These are phyloP conservation scores for Nephotettix cincticeps DNA, from an alignment of 1,140 invertebrate genomes.

Conservation along the genomic window DNA sequence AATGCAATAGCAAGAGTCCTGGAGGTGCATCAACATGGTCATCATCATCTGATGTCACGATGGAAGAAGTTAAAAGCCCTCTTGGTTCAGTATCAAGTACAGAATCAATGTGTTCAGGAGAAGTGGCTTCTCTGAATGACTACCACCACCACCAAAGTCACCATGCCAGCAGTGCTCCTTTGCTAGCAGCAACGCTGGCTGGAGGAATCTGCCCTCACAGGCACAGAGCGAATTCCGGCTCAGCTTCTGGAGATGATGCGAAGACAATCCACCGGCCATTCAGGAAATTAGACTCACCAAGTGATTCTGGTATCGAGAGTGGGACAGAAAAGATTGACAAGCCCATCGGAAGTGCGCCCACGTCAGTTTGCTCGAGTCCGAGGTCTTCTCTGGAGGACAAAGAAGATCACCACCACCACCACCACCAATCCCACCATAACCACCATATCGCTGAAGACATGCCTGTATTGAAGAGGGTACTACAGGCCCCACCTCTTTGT, in stretches of 20 bases:
- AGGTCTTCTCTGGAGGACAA: constrained; percentile 82
- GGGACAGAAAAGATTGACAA: constrained; percentile 84
- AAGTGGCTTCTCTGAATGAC: constrained; percentile 60
- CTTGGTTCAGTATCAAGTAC: constrained; percentile 83
- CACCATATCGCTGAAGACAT: constrained; percentile 76
- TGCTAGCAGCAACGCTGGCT: constrained; percentile 74
- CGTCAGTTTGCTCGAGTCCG: constrained; percentile 81
- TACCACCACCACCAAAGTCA: constrained; percentile 45
- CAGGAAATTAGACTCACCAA: constrained; percentile 83
- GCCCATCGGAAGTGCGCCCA: constrained; percentile 65
- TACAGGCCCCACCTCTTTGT: constrained; percentile 87
- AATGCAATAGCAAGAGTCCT: constrained; percentile 53
- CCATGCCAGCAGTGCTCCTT: constrained; percentile 62
- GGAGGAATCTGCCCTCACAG: constrained; percentile 62
- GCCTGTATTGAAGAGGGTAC: constrained; percentile 87
- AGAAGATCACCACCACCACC: constrained; percentile 60
- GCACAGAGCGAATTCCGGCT: constrained; percentile 68
- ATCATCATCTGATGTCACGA: constrained; percentile 63
- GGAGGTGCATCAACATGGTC: constrained; percentile 63
- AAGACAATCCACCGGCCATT: constrained; percentile 61
- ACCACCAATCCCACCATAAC: constrained; percentile 44
- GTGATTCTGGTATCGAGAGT: constrained; percentile 89
- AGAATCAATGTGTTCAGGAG: constrained; percentile 68
- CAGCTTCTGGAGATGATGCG: constrained; percentile 66
- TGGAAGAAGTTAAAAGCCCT: constrained; percentile 79